A percentile compares a stretch with the other conserved stretches of the same genome.
These are phyloP conservation scores for Flexamia atlantica DNA, from an alignment of 2,888 invertebrate genomes.

Conservation along the genomic window DNA sequence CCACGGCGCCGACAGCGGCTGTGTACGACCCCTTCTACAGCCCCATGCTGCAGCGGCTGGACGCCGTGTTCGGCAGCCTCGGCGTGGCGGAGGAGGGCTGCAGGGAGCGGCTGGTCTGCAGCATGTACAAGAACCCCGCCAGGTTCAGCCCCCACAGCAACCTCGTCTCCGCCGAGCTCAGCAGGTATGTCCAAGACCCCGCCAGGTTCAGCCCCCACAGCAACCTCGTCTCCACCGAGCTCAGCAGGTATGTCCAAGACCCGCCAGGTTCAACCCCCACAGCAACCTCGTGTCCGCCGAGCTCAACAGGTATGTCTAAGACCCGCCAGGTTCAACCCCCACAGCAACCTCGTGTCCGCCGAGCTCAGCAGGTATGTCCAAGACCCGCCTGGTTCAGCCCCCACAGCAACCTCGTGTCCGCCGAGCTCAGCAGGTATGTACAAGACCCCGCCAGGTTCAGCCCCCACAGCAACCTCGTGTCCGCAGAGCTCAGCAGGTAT, in stretches of 20 bases:
- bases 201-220: neutral
- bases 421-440: conserved; percentile 90
- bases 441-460: too few relatives aligned
- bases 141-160: conserved; percentile 92
- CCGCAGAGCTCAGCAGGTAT: too few relatives aligned
- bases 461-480: neutral
- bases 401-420: conserved; percentile 91
- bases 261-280: neutral
- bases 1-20: neutral
- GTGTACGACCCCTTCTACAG: conserved; percentile 93
- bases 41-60: conserved; percentile 86
- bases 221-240: too few relatives aligned
- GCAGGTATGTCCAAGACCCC: conserved; percentile 87
- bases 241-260: too few relatives aligned
- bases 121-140: conserved; percentile 89
- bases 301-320: too few relatives aligned
- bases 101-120: conserved; percentile 88
- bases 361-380: conserved; percentile 88
- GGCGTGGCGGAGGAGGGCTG: conserved; percentile 87
- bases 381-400: conserved; percentile 89
- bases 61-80: conserved; percentile 84
- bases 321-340: conserved; percentile 82
- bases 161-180: conserved; percentile 90
- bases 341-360: conserved; percentile 85
- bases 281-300: too few relatives aligned